Conservation (phyloP, 2,888 invertebrate species). For the Piscicola geometra region DNA sequence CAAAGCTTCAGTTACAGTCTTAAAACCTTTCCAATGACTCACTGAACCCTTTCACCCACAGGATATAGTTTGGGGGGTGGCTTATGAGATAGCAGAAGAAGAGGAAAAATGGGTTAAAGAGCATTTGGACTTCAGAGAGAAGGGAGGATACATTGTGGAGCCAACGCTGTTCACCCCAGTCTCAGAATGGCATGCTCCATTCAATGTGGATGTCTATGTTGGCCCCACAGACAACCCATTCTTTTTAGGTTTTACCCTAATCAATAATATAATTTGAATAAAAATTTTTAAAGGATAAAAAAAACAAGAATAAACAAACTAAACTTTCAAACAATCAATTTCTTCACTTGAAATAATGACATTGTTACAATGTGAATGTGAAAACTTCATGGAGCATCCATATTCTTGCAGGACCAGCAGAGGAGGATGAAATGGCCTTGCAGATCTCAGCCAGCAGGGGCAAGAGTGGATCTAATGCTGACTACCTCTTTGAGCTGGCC, state of each 20-base stretch:
- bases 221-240: constrained; percentile 76
- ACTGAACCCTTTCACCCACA: constrained; percentile 47
- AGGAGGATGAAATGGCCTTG: constrained; percentile 71
- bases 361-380: too few relatives aligned
- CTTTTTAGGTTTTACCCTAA: constrained; percentile 62
- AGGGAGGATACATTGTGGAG: constrained; percentile 79
- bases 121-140: constrained; percentile 84
- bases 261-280: background rate
- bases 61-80: constrained; percentile 81
- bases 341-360: too few relatives aligned
- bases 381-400: too few relatives aligned
- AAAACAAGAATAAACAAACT: too few relatives aligned
- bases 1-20: background rate
- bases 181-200: constrained; percentile 57
- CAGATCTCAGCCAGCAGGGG: constrained; percentile 70
- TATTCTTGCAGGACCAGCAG: constrained; percentile 59
- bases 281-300: too few relatives aligned
- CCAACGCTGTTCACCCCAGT: constrained; percentile 69
- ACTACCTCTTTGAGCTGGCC: constrained; percentile 82
- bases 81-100: constrained; percentile 73
- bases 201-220: constrained; percentile 73
- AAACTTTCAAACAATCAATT: too few relatives aligned
- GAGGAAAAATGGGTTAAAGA: constrained; percentile 66
- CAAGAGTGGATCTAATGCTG: constrained; percentile 82
- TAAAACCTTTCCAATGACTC: background rate